phyloP scores from a whole-genome alignment of 1,140 invertebrate species.

The Reticulitermes speratus region DNA sequence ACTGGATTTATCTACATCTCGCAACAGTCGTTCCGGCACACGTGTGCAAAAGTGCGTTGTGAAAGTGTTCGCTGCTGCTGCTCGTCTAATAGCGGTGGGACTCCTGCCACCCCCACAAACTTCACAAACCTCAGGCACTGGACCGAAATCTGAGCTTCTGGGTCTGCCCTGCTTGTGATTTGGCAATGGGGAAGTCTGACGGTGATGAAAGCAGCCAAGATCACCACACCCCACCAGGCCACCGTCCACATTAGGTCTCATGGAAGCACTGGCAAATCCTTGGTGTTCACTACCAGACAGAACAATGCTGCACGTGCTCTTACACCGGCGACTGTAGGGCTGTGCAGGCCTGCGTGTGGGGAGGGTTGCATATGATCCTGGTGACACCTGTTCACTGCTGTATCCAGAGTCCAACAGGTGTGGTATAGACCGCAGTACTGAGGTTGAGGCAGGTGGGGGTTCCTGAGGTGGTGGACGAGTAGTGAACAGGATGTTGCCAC shows the following conservation, averaged over 20 bases:
- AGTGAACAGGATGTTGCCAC: constrained; percentile 56
- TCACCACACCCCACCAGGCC: constrained; percentile 40
- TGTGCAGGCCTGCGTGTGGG: constrained; percentile 43
- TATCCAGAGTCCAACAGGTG: constrained; percentile 51
- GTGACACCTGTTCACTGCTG: constrained; percentile 47
- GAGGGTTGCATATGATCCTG: constrained; percentile 44
- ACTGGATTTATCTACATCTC: constrained; percentile 40
- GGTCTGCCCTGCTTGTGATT: not conserved
- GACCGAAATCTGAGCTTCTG: constrained; percentile 42
- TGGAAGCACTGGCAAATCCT: not conserved
- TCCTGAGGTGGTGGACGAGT: constrained; percentile 47
- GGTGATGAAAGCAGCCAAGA: constrained; percentile 45
- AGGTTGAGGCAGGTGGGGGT: not conserved
- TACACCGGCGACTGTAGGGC: constrained; percentile 53
- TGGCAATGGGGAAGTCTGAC: not conserved
- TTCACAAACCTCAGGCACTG: constrained; percentile 51
- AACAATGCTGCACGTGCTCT: constrained; percentile 68
- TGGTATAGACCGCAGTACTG: constrained; percentile 29
- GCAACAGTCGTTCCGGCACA: constrained; percentile 42
- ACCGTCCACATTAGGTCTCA: not conserved
- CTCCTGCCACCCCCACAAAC: constrained; percentile 35
- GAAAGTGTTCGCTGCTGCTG: constrained; percentile 41
- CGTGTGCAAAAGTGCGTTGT: constrained; percentile 50
- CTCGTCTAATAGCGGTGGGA: constrained; percentile 27
- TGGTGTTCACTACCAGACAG: constrained; percentile 10